Base-by-base conservation (phyloP, 2,888 invertebrate genomes). In the Chaetogeoica ovagalla region DNA sequence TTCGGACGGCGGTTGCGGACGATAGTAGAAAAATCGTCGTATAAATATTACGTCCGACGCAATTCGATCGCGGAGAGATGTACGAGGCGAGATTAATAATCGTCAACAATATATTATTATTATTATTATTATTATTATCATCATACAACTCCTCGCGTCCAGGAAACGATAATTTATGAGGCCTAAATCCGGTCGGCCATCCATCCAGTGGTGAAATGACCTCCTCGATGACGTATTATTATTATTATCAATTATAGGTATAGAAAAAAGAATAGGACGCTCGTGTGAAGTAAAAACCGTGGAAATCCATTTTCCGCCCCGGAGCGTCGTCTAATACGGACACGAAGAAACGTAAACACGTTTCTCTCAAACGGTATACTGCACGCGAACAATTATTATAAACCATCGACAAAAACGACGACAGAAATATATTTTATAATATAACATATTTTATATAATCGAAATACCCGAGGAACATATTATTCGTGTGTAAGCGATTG, bases 111-210 rank as follows among this genome's bases (percentile, higher is more conserved):
- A n/a, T 30, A 30, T 30, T 30, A 30, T 30, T 30, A 30, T 30
- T 30, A 30, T 30, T 30, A 30, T 30, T 30, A 30, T 30, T 30
- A 30, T 30, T 30, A 30, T 30, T 30, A 30, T 30, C 4, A 30
- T 30, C 4, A 30, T 30, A 30, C 1, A 77, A 77, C 69, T 77
- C 62, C 37, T 77, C 2, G 30, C 30, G 69, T 52, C 68, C 77
- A 37, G 77, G 69, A 77, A 77, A 77, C 77, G 19, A 23, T 69
- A 60, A 62, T 69, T 77, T 70, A 77, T 69, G 77, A 77, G 69
- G 68, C 77, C 52, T 77, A 69, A 69, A 69, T 69, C 77, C 77
- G 77, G 77, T 60, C n/a, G 52, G 77, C 37, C 69, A 77, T 1
- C 30, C 30, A 30, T 1, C 30, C 30, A 30, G 30, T 4, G 30